Conservation (phyloP, 2,113 vertebrate species). For the Ameiurus melas region DNA sequence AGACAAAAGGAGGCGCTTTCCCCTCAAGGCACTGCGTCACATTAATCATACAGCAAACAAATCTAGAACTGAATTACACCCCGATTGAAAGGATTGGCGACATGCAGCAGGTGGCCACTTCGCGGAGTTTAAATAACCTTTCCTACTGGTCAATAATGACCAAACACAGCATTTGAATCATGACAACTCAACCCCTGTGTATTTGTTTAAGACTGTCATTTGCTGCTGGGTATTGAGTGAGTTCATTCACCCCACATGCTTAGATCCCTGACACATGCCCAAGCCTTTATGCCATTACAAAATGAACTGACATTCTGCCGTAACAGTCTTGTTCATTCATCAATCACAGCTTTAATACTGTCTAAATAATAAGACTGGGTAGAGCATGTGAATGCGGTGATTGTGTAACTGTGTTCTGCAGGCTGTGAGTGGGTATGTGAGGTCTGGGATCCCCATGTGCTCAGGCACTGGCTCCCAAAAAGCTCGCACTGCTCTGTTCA, state of each 20-base stretch:
- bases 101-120: neutral
- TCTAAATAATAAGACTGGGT: slow-evolving; percentile 39
- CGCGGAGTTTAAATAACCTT: slow-evolving; percentile 34
- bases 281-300: slow-evolving; percentile 5
- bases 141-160: slow-evolving; percentile 23
- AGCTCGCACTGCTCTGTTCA: slow-evolving; percentile 43
- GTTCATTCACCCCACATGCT: slow-evolving; percentile 21
- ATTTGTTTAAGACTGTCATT: slow-evolving; percentile 42
- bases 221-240: slow-evolving; percentile 31
- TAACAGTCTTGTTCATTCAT: slow-evolving; percentile 47
- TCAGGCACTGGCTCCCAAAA: slow-evolving; percentile 34
- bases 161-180: slow-evolving; percentile 12
- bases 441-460: slow-evolving; percentile 12
- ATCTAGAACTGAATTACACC: neutral
- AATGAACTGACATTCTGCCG: slow-evolving; percentile 35
- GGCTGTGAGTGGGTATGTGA: slow-evolving; percentile 15
- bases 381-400: neutral
- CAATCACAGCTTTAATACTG: slow-evolving; percentile 43
- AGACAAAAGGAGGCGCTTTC: neutral
- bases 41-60: slow-evolving; percentile 26
- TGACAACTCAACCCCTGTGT: slow-evolving; percentile 30
- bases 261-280: slow-evolving; percentile 10
- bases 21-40: neutral
- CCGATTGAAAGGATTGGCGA: neutral
- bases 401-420: slow-evolving; percentile 4